Evolutionary conservation across 2,888 invertebrate species (phyloP).

Genomic region (Tetragonula carbonaria): DNA sequence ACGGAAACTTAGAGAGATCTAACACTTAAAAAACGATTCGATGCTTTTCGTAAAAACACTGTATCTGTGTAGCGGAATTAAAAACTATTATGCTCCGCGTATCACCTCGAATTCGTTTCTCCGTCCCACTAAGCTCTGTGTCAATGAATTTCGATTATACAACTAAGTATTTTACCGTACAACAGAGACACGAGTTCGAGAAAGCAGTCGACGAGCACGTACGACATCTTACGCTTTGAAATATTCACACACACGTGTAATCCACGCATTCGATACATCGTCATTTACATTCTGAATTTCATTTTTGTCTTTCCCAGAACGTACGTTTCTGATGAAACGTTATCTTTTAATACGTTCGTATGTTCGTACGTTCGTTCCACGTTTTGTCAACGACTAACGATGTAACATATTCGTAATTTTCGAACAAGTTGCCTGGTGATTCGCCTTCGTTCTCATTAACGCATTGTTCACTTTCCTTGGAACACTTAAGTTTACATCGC

Average conservation of each 20-base stretch:
- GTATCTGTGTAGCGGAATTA: slow-evolving; percentile 27
- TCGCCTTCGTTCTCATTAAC: slow-evolving; percentile 14
- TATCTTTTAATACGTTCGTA: not conserved
- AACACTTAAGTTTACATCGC: slow-evolving; percentile 69
- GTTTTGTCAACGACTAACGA: slow-evolving; percentile 1
- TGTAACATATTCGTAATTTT: not conserved
- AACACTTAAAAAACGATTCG: slow-evolving; percentile 23
- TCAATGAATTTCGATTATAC: not conserved
- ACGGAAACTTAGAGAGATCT: not conserved
- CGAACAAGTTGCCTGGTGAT: not conserved
- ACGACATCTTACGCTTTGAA: slow-evolving; percentile 9
- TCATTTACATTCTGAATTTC: slow-evolving; percentile 38
- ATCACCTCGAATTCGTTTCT: slow-evolving; percentile 12
- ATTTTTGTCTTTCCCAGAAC: not conserved
- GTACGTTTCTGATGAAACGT: not conserved
- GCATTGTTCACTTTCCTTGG: slow-evolving; percentile 55
- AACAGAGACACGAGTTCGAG: slow-evolving; percentile 35
- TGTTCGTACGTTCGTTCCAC: slow-evolving; percentile 9
- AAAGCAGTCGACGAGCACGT: slow-evolving; percentile 8
- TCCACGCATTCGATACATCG: slow-evolving; percentile 9
- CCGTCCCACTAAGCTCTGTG: not conserved
- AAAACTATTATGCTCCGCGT: slow-evolving; percentile 14
- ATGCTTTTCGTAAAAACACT: slow-evolving; percentile 17
- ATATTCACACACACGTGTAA: slow-evolving; percentile 1
- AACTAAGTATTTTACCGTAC: not conserved